Conservation (phyloP, 1,140 invertebrate species). For the Andrena cerasifolii region DNA sequence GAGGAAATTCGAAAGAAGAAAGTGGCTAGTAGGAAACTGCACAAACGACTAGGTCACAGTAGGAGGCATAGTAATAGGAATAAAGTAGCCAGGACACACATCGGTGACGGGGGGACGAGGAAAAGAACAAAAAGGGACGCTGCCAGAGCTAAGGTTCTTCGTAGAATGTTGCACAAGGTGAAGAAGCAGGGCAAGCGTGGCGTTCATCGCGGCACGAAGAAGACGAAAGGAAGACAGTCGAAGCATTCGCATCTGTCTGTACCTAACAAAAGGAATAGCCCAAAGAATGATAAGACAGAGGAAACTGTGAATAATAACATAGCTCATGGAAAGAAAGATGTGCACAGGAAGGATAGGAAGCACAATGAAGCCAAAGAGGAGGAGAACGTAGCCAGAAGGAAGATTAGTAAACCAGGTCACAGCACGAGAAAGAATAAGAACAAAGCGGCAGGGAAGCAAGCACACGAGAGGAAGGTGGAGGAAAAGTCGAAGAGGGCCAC, state of each 20-base stretch:
- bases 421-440: neutral
- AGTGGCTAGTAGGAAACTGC: neutral
- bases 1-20: neutral
- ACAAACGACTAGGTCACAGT: neutral
- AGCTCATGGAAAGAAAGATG: too few relatives aligned
- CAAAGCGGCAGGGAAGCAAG: neutral
- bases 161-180: neutral
- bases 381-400: neutral
- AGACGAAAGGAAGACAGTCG: neutral
- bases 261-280: neutral
- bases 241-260: neutral
- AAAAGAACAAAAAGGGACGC: neutral
- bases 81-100: neutral
- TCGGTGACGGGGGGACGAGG: neutral
- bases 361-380: neutral
- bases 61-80: neutral
- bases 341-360: neutral
- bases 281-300: neutral
- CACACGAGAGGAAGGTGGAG: neutral
- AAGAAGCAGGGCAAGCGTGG: neutral
- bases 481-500: neutral
- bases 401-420: neutral
- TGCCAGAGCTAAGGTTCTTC: neutral
- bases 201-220: neutral
- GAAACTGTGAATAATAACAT: too few relatives aligned